Conservation (phyloP, 2,797 vertebrate species). For the Columba guinea region DNA sequence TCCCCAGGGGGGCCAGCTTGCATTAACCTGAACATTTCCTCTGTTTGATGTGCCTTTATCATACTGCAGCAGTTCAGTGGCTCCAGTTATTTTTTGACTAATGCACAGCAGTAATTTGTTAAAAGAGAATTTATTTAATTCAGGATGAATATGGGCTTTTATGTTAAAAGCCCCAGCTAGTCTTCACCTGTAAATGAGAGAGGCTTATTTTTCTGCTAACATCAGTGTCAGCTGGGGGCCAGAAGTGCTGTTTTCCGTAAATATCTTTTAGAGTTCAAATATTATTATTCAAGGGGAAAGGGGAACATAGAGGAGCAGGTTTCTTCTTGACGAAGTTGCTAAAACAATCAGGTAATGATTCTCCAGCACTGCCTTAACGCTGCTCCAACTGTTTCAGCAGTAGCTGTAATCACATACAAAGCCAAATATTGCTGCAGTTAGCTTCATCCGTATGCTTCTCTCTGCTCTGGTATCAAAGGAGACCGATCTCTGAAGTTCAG, state of each 20-base stretch:
- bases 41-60: constrained; percentile 23
- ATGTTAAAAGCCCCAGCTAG: constrained; percentile 11
- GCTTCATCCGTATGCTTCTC: background rate
- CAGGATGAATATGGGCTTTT: constrained; percentile 27
- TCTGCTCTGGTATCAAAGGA: background rate
- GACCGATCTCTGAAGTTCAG: background rate
- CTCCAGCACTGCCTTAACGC: background rate
- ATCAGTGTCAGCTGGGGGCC: constrained; percentile 1
- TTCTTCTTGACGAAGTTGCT: background rate
- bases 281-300: background rate
- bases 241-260: constrained; percentile 39
- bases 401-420: background rate
- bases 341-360: background rate
- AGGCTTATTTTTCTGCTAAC: constrained; percentile 20
- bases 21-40: constrained; percentile 35
- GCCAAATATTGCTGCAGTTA: background rate
- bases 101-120: constrained; percentile 46
- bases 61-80: background rate
- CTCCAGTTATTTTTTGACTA: constrained; percentile 31
- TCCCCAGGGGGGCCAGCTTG: background rate
- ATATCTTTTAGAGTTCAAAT: background rate
- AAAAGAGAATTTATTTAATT: constrained; percentile 57
- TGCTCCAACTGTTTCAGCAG: background rate
- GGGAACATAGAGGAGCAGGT: background rate
- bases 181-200: constrained; percentile 53